Percentiles rank a stretch among this genome's conserved stretches.
These are phyloP conservation scores for Pocota personata DNA, from an alignment of 2,888 invertebrate genomes.

Conservation along the genomic window DNA sequence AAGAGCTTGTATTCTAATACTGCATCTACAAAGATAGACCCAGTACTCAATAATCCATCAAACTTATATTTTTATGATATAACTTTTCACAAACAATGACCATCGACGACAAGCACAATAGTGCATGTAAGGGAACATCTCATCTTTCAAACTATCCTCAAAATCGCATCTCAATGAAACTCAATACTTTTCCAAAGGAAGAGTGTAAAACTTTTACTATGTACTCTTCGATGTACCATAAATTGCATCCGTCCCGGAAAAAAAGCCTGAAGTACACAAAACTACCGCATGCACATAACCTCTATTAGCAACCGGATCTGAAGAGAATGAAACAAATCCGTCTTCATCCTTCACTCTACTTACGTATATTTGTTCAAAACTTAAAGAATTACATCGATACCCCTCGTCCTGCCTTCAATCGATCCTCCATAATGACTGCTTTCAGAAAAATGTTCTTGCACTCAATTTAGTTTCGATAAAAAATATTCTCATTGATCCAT, in stretches of 20 bases:
- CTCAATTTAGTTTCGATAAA: conserved; percentile 61
- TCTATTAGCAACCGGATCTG: conserved; percentile 51
- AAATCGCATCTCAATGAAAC: conserved; percentile 25
- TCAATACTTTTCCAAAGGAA: neutral
- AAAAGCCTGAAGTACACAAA: neutral
- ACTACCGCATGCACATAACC: conserved; percentile 18
- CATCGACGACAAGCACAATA: neutral
- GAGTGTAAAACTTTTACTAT: conserved; percentile 17
- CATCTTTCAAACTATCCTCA: neutral
- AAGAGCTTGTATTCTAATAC: too few species aligned
- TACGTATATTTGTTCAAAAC: conserved; percentile 39
- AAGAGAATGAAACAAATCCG: conserved; percentile 43
- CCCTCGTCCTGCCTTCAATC: neutral
- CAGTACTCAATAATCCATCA: too few species aligned
- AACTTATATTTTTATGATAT: too few species aligned
- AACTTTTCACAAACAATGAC: neutral
- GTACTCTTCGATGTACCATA: neutral
- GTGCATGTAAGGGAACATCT: neutral
- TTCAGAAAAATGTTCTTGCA: conserved; percentile 34
- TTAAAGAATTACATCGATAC: conserved; percentile 49
- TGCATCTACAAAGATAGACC: too few species aligned
- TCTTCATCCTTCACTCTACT: conserved; percentile 58
- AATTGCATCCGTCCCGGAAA: neutral
- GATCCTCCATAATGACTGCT: conserved; percentile 8
- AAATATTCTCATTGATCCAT: conserved; percentile 44